phyloP scores from a whole-genome alignment of 2,888 invertebrate genomes.

The Carterocephalus palaemon region DNA sequence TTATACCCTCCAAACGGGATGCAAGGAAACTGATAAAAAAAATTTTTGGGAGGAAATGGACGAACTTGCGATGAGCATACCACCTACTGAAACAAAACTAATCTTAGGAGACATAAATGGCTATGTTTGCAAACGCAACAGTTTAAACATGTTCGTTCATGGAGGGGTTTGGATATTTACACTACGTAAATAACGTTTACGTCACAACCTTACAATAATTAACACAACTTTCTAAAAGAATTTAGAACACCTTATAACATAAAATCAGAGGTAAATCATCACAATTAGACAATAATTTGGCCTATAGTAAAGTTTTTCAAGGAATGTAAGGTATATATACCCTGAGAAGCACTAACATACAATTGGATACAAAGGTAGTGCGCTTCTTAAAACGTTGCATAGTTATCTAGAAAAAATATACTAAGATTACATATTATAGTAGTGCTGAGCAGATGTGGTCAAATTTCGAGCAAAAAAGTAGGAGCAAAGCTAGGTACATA shows the following conservation, averaged over 20 bases:
- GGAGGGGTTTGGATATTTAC: not conserved
- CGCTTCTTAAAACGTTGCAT: too few relatives aligned
- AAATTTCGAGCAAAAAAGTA: too few relatives aligned
- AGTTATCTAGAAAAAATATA: too few relatives aligned
- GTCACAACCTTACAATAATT: not conserved
- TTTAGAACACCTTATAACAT: constrained; percentile 7
- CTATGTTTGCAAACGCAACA: constrained; percentile 6
- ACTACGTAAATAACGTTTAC: too few relatives aligned
- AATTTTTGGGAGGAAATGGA: constrained; percentile 8
- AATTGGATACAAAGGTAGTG: not conserved
- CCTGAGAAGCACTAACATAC: not conserved
- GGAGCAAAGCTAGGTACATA: too few relatives aligned
- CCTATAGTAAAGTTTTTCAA: not conserved
- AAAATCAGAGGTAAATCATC: not conserved
- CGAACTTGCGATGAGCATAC: constrained; percentile 7
- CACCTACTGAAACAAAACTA: constrained; percentile 9
- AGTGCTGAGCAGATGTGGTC: too few relatives aligned
- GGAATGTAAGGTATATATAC: constrained; percentile 14
- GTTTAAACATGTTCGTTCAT: not conserved
- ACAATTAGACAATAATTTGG: constrained; percentile 6
- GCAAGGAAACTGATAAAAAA: not conserved
- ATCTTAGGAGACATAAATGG: constrained; percentile 25
- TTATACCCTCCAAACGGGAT: constrained; percentile 21
- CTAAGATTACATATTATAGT: too few relatives aligned
- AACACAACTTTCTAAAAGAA: constrained; percentile 7